Base-by-base conservation (phyloP, 2,888 invertebrate species). In the Mystacides longicornis region DNA sequence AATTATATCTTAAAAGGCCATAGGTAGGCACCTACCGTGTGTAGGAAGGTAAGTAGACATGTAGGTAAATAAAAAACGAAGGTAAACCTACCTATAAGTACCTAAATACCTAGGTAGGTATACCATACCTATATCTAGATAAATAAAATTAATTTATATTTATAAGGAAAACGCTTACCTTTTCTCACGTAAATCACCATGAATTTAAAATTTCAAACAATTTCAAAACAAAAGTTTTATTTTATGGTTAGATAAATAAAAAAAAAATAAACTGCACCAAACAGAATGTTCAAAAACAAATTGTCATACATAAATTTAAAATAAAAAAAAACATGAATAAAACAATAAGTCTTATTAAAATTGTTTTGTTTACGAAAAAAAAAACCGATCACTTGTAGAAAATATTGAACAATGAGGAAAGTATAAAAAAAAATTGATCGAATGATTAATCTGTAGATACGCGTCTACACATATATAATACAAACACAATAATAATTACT, bases 161-260 rank as follows among this genome's bases (percentile, higher is more conserved):
- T n/a, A 3, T 42, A 21, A 48, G 9, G 7, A 46, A 52, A 52
- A 27, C 11, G 48, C 53, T 53, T 23, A 53, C 53, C 53, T 37
- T 53, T 47, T 22, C 53, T 46, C 53, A 53, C 53, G 53, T 53
- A 53, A 37, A 53, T 53, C 33, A 53, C 53, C 53, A 53, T 53
- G 45, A 53, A 53, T 48, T 7, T n/a, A 37, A 7, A 37, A 37
- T 16, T 14, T 14, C 37, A 7, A 14, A 7, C 16, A 16, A 37
- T 37, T 37, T 37, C 4, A 37, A 4, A 37, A 37, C 14, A 3
- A 37, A 37, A 27, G 5, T 5, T 7, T 27, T 7, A 37, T 37
- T 37, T 37, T n/a, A 37, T n/a, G 16, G 16, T 16, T 4, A 37
- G 16, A 37, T 7, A 37, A 14, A 37, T 37, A 14, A 16, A 7